Evolutionary conservation across 2,113 vertebrate genomes (phyloP).

Genomic region (Puntigrus tetrazona): DNA sequence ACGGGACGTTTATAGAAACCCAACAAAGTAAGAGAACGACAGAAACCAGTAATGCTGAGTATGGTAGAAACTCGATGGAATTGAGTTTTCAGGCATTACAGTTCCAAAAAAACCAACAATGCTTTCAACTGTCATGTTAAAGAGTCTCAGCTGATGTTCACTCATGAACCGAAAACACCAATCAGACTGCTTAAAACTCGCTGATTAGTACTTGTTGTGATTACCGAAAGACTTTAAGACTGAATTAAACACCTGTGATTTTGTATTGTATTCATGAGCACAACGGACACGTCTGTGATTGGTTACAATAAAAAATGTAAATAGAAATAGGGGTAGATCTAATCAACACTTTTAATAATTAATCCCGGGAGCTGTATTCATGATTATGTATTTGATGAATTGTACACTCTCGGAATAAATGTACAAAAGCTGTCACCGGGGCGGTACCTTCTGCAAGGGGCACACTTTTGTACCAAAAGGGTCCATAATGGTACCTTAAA

Average conservation of each 20-base stretch:
- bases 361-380: background rate
- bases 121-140: background rate
- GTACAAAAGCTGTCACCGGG: too few species aligned
- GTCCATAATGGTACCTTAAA: too few species aligned
- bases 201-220: constrained; percentile 1
- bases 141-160: background rate
- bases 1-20: background rate
- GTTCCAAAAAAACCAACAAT: background rate
- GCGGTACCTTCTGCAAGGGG: too few species aligned
- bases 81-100: background rate
- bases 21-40: background rate
- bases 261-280: background rate
- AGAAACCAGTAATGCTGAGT: background rate
- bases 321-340: background rate
- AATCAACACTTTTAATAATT: constrained; percentile 15
- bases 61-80: background rate
- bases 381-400: background rate
- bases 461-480: too few species aligned
- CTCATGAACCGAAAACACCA: background rate
- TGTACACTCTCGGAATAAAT: background rate
- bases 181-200: background rate
- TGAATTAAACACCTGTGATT: constrained; percentile 1
- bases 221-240: background rate
- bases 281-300: background rate
- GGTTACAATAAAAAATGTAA: background rate